Evolutionary conservation across 2,888 invertebrate genomes (phyloP).

Genomic region (Drosophila peninsularis): DNA sequence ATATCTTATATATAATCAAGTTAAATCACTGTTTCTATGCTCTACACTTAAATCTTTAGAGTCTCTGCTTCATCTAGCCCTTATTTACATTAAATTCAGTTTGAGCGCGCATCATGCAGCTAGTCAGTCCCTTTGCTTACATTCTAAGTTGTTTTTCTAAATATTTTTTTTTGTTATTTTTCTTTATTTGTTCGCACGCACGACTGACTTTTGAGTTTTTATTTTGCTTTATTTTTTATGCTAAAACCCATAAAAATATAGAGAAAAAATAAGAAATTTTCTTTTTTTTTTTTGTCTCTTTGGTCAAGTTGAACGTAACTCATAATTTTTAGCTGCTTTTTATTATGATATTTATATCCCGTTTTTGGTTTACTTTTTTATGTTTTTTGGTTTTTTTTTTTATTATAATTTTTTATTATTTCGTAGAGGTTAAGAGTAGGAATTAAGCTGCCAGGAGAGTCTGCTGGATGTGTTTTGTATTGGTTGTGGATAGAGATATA

Average conservation of each 20-base stretch:
- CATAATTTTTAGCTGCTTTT: slow-evolving; percentile 62
- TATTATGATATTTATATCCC: slow-evolving; percentile 22
- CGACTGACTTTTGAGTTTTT: slow-evolving; percentile 47
- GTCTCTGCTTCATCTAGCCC: not conserved
- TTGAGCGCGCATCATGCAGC: not conserved
- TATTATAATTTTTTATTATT: slow-evolving; percentile 11
- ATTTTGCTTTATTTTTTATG: slow-evolving; percentile 49
- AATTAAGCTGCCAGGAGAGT: not conserved
- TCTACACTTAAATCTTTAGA: too few species aligned
- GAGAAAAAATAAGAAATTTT: not conserved
- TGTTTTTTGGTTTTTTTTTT: not conserved
- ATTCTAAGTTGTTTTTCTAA: not conserved
- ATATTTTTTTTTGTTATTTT: slow-evolving; percentile 36
- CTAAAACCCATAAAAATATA: slow-evolving; percentile 42
- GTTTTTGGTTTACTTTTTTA: not conserved
- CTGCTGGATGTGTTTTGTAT: too few species aligned
- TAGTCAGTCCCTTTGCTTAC: not conserved
- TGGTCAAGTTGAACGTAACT: slow-evolving; percentile 53
- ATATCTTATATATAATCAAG: too few species aligned
- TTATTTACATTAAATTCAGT: too few species aligned
- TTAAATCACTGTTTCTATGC: too few species aligned
- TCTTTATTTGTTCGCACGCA: slow-evolving; percentile 57
- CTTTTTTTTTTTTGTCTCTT: slow-evolving; percentile 16
- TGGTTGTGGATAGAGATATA: not conserved
- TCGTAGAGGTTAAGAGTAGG: slow-evolving; percentile 9